Evolutionary conservation across 2,797 vertebrate species (phyloP), one percentile per base, ranked within the genome.

Genomic region (Pyrocephalus nanus): DNA sequence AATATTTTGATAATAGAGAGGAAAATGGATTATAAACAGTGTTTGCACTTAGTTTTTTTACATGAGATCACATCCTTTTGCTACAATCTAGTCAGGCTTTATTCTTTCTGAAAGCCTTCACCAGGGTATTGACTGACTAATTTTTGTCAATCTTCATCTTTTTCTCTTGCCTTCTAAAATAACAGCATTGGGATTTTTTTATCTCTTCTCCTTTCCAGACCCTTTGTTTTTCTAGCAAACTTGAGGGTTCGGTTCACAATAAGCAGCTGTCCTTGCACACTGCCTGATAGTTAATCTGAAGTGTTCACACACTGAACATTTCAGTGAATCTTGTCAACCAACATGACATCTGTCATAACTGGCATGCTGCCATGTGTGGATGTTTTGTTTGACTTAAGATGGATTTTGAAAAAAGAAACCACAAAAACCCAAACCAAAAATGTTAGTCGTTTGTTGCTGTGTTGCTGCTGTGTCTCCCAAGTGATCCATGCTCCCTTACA

Each of bases 121-220:
- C 9, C 32, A 61, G 38, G 29, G 6, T 51, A 26, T 74, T 73
- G 18, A 50, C 54, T 29, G 20, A 19, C 36, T 65, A 29, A 40
- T 55, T 90, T 93, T 75, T 67, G 15, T 50, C n/a, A n/a, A 43
- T 18, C 8, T 29, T 83, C 8, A 30, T 48, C 4, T 78, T 50
- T 60, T 78, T 77, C 42, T 58, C 19, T 78, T 90, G 45, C 50
- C 20, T 81, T 84, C 75, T 47, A 40, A 67, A 77, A 30, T 60
- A 74, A 38, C 2, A 22, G 0, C 34, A 22, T 43, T 76, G 9
- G 1, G 2, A 11, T 3, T 30, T 69, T 27, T 30, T 16, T 0
- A 2, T 42, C 20, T 86, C 45, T 81, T 18, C 30, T 73, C 11
- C 57, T 93, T 66, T 78, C 19, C 69, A 38, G 47, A 32, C 4